Percentiles rank a stretch among this genome's conserved stretches.
Evolutionary conservation across 2,113 vertebrate genomes (phyloP).

Genomic region (Eira barbara): DNA sequence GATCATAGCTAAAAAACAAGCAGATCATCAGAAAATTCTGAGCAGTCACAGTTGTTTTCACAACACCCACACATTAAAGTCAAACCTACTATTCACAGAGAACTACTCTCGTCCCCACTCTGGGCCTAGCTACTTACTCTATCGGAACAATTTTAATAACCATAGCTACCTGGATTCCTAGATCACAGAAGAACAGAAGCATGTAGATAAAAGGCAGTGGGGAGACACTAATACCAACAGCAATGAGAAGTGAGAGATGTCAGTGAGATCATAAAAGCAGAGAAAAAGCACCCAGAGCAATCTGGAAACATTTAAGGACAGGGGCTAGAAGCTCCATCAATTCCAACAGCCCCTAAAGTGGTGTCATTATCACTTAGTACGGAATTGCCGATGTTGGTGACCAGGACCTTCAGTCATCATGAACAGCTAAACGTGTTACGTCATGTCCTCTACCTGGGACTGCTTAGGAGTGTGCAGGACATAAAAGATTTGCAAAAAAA

Average conservation of each 20-base stretch:
- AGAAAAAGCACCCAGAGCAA: neutral
- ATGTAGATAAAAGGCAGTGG: neutral
- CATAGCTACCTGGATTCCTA: neutral
- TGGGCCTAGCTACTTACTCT: neutral
- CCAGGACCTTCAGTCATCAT: neutral
- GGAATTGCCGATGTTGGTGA: neutral
- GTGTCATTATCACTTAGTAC: neutral
- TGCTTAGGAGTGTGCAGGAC: neutral
- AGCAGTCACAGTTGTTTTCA: neutral
- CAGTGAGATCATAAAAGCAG: neutral
- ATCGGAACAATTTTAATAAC: neutral
- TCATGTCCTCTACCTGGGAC: neutral
- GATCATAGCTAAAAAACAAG: neutral
- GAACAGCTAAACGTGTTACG: neutral
- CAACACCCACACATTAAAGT: neutral
- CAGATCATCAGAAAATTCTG: neutral
- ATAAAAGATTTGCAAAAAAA: neutral
- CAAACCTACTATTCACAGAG: neutral
- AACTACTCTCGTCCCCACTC: neutral
- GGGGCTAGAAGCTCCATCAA: neutral
- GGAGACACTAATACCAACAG: neutral
- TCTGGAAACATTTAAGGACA: neutral
- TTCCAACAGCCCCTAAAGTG: neutral
- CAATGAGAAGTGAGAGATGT: neutral
- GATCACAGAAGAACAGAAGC: neutral